Conservation (phyloP, 2,113 vertebrate species). For the Fulica atra region DNA sequence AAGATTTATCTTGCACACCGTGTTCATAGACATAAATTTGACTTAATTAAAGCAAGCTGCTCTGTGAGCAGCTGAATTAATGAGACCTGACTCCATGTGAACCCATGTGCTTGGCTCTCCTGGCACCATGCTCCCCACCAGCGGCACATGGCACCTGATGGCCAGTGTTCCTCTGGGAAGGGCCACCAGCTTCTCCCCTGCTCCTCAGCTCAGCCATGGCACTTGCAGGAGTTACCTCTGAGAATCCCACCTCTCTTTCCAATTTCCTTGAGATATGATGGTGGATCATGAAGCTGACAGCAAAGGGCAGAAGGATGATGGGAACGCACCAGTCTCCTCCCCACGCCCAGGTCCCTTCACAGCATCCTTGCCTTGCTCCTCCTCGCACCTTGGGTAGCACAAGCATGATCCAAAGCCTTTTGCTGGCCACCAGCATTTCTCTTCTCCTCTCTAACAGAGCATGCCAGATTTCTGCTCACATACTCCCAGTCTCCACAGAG, state of each 20-base stretch:
- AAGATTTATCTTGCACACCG: neutral
- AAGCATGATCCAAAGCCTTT: neutral
- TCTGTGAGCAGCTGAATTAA: neutral
- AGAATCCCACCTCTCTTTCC: neutral
- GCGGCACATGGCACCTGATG: rapidly evolving
- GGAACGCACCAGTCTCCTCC: neutral
- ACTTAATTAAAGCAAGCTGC: neutral
- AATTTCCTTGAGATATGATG: neutral
- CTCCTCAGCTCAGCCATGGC: neutral
- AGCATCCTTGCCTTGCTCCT: neutral
- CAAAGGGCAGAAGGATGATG: neutral
- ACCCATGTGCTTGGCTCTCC: neutral
- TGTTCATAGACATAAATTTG: neutral
- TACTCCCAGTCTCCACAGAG: neutral
- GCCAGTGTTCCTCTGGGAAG: neutral
- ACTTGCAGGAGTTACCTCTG: neutral
- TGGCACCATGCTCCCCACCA: rapidly evolving
- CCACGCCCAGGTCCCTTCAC: neutral
- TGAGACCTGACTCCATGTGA: neutral
- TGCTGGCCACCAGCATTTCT: neutral
- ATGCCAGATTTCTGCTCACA: neutral
- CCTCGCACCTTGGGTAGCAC: neutral
- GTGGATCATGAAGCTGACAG: rapidly evolving
- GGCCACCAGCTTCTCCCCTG: neutral
- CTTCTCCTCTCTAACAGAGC: neutral